Percentiles rank a stretch among this genome's conserved stretches.
These are phyloP conservation scores for Aldrovandia affinis DNA, from an alignment of 2,797 vertebrate species.

Conservation along the genomic window DNA sequence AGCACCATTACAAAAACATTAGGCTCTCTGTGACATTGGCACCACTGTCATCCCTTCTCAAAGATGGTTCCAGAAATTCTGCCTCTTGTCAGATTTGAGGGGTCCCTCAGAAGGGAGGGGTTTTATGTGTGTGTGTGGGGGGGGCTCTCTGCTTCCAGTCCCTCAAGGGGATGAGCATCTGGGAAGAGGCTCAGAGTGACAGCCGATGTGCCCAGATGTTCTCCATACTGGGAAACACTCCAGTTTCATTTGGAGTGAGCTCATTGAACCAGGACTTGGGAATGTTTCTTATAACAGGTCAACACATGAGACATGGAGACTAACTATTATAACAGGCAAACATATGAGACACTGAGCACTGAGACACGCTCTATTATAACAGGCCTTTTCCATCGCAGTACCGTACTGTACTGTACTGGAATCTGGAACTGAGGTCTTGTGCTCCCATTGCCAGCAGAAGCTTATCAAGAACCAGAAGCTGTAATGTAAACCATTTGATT, in stretches of 20 bases:
- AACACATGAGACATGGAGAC: not conserved
- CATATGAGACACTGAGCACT: not conserved
- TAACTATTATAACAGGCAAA: not conserved
- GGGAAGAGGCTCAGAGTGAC: not conserved
- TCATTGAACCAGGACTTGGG: not conserved
- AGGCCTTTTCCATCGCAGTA: too few relatives aligned
- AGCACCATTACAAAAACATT: not conserved
- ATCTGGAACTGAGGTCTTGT: too few relatives aligned
- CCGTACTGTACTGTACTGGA: too few relatives aligned
- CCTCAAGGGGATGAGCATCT: conserved; percentile 20
- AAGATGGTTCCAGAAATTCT: not conserved
- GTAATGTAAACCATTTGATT: too few relatives aligned
- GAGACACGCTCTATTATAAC: not conserved
- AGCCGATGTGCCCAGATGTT: conserved; percentile 5
- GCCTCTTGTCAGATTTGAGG: conserved; percentile 7
- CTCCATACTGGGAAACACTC: conserved; percentile 2
- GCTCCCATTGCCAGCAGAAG: too few relatives aligned
- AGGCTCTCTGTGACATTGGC: not conserved
- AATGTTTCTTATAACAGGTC: not conserved
- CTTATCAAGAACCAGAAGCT: too few relatives aligned
- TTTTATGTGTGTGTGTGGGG: not conserved
- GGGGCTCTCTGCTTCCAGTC: not conserved
- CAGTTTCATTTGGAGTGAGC: not conserved
- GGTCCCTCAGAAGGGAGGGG: not conserved
- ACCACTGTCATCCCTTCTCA: not conserved